Evolutionary conservation across 2,113 vertebrate genomes (phyloP), one percentile per base, ranked within the genome.

Genomic region (Nicator chloris): DNA sequence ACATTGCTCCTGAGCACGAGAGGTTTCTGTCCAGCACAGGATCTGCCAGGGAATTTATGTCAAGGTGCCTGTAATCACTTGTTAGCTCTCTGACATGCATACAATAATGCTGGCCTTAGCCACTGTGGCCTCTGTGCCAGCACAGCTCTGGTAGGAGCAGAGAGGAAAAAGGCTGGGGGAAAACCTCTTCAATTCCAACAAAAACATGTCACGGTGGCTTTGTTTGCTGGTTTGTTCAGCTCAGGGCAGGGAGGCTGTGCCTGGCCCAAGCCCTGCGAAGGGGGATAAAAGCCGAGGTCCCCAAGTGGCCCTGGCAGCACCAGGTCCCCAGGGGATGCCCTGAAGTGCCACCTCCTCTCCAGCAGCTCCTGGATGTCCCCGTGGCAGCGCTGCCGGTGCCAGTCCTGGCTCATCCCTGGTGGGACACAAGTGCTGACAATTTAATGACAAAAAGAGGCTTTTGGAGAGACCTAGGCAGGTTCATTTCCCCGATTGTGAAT

Each of bases 121-220:
- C 40, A 23, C 57, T 23, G 14, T 7, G 40, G 11, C 22, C 31
- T n/a, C 84, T 12, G 0, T 64, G 57, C 61, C 73, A 44, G 53
- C 50, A 79, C 40, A 56, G 45, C 53, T 44, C 13, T 11, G 28
- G 24, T 26, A 31, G 27, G 47, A 14, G 27, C 35, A 30, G 4
- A 4, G 15, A 31, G 17, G 13, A 9, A 57, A 73, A 88, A 30
- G 1, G 6, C 14, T 3, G 6, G n/a, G 16, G 6, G 0, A 24
- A n/a, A 64, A n/a, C 15, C 15, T 28, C 49, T 20, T 33, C 65
- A 77, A 73, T 33, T 53, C 49, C 35, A 47, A 20, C 79, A 27
- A 22, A 66, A 86, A 0, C 3, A 23, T 14, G 0, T 9, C 17
- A 3, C 2, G 9, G 3, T 26, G 0, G 1, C 6, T 73, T 21